phyloP scores from a whole-genome alignment of 2,888 invertebrate species.

The Coleophora deauratella region DNA sequence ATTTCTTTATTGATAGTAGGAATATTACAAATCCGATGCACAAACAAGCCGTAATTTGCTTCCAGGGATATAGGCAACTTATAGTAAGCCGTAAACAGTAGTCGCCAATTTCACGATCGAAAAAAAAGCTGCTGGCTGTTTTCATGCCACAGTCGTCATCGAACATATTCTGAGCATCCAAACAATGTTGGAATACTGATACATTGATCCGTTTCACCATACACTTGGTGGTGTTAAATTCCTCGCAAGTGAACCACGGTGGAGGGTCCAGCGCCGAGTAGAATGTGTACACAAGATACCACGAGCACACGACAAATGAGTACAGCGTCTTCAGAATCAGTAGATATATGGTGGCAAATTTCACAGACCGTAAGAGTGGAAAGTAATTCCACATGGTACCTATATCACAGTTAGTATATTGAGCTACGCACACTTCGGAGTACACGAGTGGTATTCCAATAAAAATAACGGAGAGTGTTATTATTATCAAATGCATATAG shows the following conservation, averaged over 20 bases:
- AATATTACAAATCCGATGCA: conserved; percentile 32
- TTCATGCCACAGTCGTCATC: conserved; percentile 53
- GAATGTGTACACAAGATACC: conserved; percentile 53
- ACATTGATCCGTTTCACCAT: conserved; percentile 57
- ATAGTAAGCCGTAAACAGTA: conserved; percentile 30
- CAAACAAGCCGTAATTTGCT: conserved; percentile 29
- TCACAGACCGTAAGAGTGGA: conserved; percentile 47
- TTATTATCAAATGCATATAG: conserved; percentile 34
- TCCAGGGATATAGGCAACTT: conserved; percentile 43
- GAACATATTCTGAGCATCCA: conserved; percentile 47
- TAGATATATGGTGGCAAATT: conserved; percentile 41
- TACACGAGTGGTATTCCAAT: conserved; percentile 55
- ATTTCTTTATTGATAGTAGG: conserved; percentile 40
- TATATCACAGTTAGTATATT: conserved; percentile 50
- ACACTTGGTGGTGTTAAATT: conserved; percentile 39
- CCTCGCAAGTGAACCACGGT: conserved; percentile 53
- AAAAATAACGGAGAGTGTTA: conserved; percentile 37
- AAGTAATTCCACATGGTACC: conserved; percentile 54
- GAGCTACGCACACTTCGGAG: conserved; percentile 56
- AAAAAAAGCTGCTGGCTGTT: conserved; percentile 54
- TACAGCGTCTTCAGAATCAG: conserved; percentile 42
- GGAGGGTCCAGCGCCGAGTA: conserved; percentile 43
- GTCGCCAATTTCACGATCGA: conserved; percentile 45
- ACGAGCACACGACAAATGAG: conserved; percentile 38
- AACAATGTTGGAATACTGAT: conserved; percentile 54